Base-by-base conservation (phyloP, 2,797 vertebrate species). In the Chelidonichthys spinosus region DNA sequence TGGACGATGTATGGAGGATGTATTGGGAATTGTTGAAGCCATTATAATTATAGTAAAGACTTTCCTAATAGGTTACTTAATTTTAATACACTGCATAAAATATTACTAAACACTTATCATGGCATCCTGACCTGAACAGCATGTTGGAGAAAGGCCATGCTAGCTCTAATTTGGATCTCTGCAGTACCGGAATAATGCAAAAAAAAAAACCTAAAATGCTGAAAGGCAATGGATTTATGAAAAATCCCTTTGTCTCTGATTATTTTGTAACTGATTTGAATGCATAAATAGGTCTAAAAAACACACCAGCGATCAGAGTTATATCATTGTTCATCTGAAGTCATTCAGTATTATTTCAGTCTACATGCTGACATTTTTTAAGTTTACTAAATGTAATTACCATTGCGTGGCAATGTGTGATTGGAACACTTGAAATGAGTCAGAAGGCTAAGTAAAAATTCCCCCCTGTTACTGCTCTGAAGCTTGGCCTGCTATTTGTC, bases 401-500 rank as follows among this genome's bases (percentile, higher is more conserved):
- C 7, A 17, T 8, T 47, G 25, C 2, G 25, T 25, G 15, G 36
- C 17, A 18, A 53, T 18, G 11, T 52, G 40, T 72, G 25, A 25
- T 7, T 40, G 58, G 13, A 44, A 61, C 8, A 53, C 39, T 55
- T 32, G 2, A 69, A 49, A 53, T 36, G 3, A 53, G 7, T 46
- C 4, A 40, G 17, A 36, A 36, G 36, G 10, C 32, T 11, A 11
- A 54, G 37, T 32, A 17, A 69, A 63, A 13, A 25, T 43, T 14
- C 46, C 43, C 17, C 6, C 14, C 25, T 46, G n/a, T 35, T 60
- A 63, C 32, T 66, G 37, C 32, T 68, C 49, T 15, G 47, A 13
- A 49, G 49, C 33, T 50, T 14, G 15, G 36, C 55, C 18, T 36
- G 15, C 44, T 53, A 44, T 75, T 76, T 59, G 46, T 68, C 62